Conservation (phyloP, 2,797 vertebrate genomes). For the Euthynnus affinis region DNA sequence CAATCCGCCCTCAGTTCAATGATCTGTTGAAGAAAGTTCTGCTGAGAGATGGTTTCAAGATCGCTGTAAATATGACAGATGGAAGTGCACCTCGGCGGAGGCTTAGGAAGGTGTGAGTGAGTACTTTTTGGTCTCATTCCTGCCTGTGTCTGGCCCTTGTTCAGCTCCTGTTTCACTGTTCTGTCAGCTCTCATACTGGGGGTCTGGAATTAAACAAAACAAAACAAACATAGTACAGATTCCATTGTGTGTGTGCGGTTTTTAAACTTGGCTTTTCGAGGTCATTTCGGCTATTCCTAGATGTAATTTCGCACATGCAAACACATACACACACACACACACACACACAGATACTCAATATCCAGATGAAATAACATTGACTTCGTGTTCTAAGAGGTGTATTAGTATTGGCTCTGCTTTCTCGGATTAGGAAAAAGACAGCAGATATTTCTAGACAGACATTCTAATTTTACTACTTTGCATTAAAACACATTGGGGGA, state of each 20-base stretch:
- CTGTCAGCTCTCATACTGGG: constrained; percentile 72
- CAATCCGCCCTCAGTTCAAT: background rate
- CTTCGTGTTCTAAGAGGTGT: constrained; percentile 60
- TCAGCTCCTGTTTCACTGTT: constrained; percentile 74
- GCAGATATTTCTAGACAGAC: constrained; percentile 69
- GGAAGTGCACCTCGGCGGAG: constrained; percentile 46
- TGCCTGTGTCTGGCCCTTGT: constrained; percentile 63
- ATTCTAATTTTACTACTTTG: constrained; percentile 68
- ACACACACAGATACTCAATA: constrained; percentile 62
- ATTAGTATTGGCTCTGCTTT: constrained; percentile 70
- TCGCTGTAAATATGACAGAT: constrained; percentile 57
- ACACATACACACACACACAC: constrained; percentile 40
- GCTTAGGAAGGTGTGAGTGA: constrained; percentile 62
- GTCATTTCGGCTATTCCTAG: constrained; percentile 58
- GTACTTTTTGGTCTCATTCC: constrained; percentile 61
- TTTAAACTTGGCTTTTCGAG: constrained; percentile 53
- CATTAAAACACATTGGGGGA: constrained; percentile 59
- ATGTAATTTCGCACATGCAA: constrained; percentile 58
- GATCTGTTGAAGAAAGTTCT: constrained; percentile 27
- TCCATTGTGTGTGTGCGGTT: constrained; percentile 75
- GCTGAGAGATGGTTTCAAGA: constrained; percentile 62
- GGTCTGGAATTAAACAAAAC: constrained; percentile 78
- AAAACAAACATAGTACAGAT: constrained; percentile 77
- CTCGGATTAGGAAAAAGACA: constrained; percentile 66
- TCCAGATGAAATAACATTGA: constrained; percentile 81